These are phyloP conservation scores for Uloborus plumipes DNA, from an alignment of 2,888 invertebrate genomes.

Conservation along the genomic window DNA sequence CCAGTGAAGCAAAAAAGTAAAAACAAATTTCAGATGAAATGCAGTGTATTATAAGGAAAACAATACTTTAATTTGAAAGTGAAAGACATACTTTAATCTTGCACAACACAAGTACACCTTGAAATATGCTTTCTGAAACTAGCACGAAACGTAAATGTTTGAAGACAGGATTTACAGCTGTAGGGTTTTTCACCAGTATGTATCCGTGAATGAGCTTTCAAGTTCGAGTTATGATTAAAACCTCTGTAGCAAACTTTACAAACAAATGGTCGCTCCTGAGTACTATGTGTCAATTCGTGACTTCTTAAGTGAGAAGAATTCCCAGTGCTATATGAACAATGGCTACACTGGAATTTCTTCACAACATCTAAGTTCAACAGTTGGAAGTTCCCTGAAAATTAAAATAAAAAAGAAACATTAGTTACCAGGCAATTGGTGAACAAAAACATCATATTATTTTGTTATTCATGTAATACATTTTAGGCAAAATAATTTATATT, in stretches of 20 bases:
- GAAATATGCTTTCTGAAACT: not conserved
- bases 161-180: constrained; percentile 4
- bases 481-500: not conserved
- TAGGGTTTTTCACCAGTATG: constrained; percentile 24
- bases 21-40: too few species aligned
- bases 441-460: not conserved
- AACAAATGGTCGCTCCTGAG: constrained; percentile 6
- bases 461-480: not conserved
- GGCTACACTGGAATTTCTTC: constrained; percentile 8
- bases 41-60: too few species aligned
- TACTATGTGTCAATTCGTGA: constrained; percentile 10
- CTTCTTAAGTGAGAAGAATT: constrained; percentile 1
- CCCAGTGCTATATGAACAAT: constrained; percentile 5
- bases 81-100: too few species aligned
- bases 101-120: not conserved
- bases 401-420: not conserved
- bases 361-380: not conserved
- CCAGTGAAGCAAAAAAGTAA: too few species aligned
- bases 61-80: too few species aligned
- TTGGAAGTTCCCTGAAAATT: not conserved
- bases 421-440: not conserved
- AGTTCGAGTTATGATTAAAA: constrained; percentile 20
- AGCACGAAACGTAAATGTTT: constrained; percentile 4
- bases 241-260: not conserved
- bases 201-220: constrained; percentile 12